phyloP scores from a whole-genome alignment of 2,113 vertebrate genomes.

The crab-eating macaque (Macaca fascicularis) region T2T-MFA8v1.1 NC_088394.1:22047001-22047500 shows the following conservation, averaged over 20 bases:
- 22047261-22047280: background rate
- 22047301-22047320: background rate
- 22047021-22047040: slow-evolving; percentile 44
- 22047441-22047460: too few relatives aligned
- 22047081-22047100: background rate
- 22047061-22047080: slow-evolving; percentile 21
- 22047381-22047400: too few relatives aligned
- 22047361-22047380: background rate
- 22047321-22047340: background rate
- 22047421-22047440: too few relatives aligned
- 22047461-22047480: too few relatives aligned
- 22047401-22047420: too few relatives aligned
- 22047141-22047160: background rate
- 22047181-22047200: background rate
- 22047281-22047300: background rate
- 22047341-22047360: background rate
- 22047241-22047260: background rate
- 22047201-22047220: background rate
- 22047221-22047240: background rate
- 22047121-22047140: background rate
- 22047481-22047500: too few relatives aligned
- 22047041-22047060: slow-evolving; percentile 29
- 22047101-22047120: background rate
- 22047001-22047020: background rate
- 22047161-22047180: background rate